These are phyloP conservation scores for Seriola quinqueradiata DNA, from an alignment of 2,113 vertebrate species.

Conservation along the genomic window DNA sequence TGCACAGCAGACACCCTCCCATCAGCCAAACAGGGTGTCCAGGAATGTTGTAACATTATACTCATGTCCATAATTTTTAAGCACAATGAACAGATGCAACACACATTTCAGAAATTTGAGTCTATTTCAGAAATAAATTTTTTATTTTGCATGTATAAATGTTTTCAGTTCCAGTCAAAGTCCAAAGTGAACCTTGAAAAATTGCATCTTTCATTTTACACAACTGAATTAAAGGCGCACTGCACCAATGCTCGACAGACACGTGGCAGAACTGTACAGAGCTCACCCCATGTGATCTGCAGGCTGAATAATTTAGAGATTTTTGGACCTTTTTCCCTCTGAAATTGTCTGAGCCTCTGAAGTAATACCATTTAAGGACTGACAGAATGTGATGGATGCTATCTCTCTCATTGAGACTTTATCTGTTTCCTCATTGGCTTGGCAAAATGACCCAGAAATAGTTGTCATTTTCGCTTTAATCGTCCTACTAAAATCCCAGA, in stretches of 20 bases:
- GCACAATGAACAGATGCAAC: neutral
- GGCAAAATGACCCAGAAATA: slow-evolving; percentile 40
- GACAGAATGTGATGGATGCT: slow-evolving; percentile 33
- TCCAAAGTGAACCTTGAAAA: neutral
- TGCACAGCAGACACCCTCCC: slow-evolving; percentile 25
- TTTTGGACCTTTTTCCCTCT: slow-evolving; percentile 30
- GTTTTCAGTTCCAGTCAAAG: neutral
- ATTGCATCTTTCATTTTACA: neutral
- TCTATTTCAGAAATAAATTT: neutral
- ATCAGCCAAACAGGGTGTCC: slow-evolving; percentile 36
- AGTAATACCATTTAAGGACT: slow-evolving; percentile 39
- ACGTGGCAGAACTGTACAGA: neutral
- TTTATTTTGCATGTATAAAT: neutral
- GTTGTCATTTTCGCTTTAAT: slow-evolving; percentile 5
- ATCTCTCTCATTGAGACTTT: slow-evolving; percentile 46
- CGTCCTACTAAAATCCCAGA: neutral
- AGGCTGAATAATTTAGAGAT: slow-evolving; percentile 41
- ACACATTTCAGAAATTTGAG: neutral
- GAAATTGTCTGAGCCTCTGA: slow-evolving; percentile 25
- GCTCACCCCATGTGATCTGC: slow-evolving; percentile 19
- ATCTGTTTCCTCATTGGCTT: slow-evolving; percentile 25
- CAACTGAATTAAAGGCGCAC: neutral
- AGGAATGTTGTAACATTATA: slow-evolving; percentile 29
- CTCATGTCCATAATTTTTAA: slow-evolving; percentile 14
- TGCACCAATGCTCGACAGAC: neutral